Evolutionary conservation across 2,113 vertebrate genomes (phyloP).

Genomic region (Pristiophorus japonicus): DNA sequence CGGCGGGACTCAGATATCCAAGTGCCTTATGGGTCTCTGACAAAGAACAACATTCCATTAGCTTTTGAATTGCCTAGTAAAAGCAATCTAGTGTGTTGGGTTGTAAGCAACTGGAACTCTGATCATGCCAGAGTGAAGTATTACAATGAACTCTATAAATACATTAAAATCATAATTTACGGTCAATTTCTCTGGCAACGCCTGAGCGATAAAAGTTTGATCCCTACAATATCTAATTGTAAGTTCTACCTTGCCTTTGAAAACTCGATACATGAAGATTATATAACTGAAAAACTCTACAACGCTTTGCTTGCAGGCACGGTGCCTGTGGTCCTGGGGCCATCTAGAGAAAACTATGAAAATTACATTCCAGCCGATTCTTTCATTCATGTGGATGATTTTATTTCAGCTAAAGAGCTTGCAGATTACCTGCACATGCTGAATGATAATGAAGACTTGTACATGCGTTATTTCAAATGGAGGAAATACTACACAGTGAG

Average conservation of each 20-base stretch:
- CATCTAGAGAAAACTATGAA: slow-evolving; percentile 86
- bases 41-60: slow-evolving; percentile 71
- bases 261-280: slow-evolving; percentile 95
- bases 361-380: slow-evolving; percentile 90
- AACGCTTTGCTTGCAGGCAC: slow-evolving; percentile 86
- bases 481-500: slow-evolving; percentile 86
- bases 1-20: slow-evolving; percentile 88
- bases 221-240: slow-evolving; percentile 85
- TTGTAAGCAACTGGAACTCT: slow-evolving; percentile 98
- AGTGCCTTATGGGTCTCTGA: slow-evolving; percentile 93
- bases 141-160: slow-evolving; percentile 90
- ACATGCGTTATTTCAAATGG: slow-evolving; percentile 91
- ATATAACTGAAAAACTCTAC: slow-evolving; percentile 95
- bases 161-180: slow-evolving; percentile 84
- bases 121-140: slow-evolving; percentile 87
- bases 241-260: slow-evolving; percentile 96
- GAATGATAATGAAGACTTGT: slow-evolving; percentile 86
- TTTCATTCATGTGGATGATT: slow-evolving; percentile 93
- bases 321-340: slow-evolving; percentile 85
- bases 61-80: slow-evolving; percentile 86
- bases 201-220: slow-evolving; percentile 80
- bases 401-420: slow-evolving; percentile 81
- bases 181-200: slow-evolving; percentile 90
- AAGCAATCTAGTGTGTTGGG: slow-evolving; percentile 90
- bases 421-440: slow-evolving; percentile 86